A percentile compares a stretch with the other conserved stretches of the same genome.
Evolutionary conservation across 1,140 invertebrate species (phyloP).

Genomic region (Acromyrmex echinatior): DNA sequence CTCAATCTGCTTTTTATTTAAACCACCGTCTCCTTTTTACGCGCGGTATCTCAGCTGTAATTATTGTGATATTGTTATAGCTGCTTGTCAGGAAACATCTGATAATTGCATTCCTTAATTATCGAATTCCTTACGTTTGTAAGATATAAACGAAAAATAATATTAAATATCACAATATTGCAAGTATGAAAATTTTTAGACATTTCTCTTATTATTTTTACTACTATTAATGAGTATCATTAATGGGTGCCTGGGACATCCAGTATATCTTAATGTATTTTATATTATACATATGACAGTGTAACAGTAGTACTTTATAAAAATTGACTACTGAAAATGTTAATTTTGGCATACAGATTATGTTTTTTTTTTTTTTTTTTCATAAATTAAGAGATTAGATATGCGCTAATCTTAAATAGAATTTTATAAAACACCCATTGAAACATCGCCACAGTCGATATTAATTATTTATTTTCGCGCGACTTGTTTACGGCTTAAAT

Average conservation of each 20-base stretch:
- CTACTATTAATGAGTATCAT: no score
- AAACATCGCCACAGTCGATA: background rate
- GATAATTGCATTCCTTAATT: constrained; percentile 5
- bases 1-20: constrained; percentile 75
- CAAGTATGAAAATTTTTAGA: constrained; percentile 3
- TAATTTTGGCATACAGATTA: background rate
- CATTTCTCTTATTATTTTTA: background rate
- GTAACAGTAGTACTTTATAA: background rate
- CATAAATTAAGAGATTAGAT: background rate
- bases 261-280: background rate
- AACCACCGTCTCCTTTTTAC: constrained; percentile 45
- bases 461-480: constrained; percentile 28
- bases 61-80: constrained; percentile 51
- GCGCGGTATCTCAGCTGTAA: constrained; percentile 35
- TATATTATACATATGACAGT: background rate
- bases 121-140: constrained; percentile 25
- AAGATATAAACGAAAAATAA: constrained; percentile 1
- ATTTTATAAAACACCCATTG: background rate
- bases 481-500: constrained; percentile 46
- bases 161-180: background rate
- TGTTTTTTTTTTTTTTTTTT: background rate
- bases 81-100: constrained; percentile 31
- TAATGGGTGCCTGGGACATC: no score
- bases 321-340: background rate
- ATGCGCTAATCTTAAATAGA: background rate